A percentile compares a stretch with the other conserved stretches of the same genome.
phyloP scores from a whole-genome alignment of 2,113 vertebrate genomes.

The Andinoacara biseriatus region DNA sequence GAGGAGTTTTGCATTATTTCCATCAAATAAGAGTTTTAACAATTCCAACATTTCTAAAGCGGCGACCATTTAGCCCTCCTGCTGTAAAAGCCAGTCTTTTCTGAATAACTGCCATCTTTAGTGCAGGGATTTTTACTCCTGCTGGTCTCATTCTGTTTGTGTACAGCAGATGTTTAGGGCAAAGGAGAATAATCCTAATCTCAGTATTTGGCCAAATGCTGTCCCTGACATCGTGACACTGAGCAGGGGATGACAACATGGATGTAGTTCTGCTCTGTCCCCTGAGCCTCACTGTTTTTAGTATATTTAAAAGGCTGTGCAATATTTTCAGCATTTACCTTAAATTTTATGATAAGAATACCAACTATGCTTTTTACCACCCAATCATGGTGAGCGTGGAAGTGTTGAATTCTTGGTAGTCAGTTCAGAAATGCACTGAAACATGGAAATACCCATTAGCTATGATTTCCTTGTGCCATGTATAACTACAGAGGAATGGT shows the following conservation, averaged over 20 bases:
- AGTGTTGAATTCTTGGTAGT: neutral
- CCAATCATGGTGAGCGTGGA: neutral
- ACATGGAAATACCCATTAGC: constrained; percentile 21
- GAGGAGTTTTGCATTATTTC: neutral
- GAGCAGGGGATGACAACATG: constrained; percentile 59
- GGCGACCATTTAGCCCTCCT: neutral
- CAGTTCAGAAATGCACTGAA: neutral
- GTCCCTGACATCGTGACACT: constrained; percentile 55
- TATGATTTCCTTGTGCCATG: constrained; percentile 7
- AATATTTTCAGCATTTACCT: neutral
- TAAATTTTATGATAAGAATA: neutral
- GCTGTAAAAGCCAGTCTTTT: constrained; percentile 19
- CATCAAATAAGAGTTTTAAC: neutral
- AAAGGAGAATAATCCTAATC: constrained; percentile 74
- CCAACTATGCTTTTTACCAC: neutral
- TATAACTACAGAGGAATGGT: constrained; percentile 27
- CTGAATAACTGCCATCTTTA: constrained; percentile 35
- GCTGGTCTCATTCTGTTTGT: constrained; percentile 40
- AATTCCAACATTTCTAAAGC: neutral
- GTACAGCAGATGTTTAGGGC: constrained; percentile 59
- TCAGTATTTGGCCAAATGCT: constrained; percentile 50
- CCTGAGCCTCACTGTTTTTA: constrained; percentile 11
- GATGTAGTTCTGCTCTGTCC: constrained; percentile 13
- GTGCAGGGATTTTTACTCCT: constrained; percentile 30
- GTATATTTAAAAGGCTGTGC: neutral